phyloP scores from a whole-genome alignment of 2,797 vertebrate genomes.

The Rhinogobio ventralis region DNA sequence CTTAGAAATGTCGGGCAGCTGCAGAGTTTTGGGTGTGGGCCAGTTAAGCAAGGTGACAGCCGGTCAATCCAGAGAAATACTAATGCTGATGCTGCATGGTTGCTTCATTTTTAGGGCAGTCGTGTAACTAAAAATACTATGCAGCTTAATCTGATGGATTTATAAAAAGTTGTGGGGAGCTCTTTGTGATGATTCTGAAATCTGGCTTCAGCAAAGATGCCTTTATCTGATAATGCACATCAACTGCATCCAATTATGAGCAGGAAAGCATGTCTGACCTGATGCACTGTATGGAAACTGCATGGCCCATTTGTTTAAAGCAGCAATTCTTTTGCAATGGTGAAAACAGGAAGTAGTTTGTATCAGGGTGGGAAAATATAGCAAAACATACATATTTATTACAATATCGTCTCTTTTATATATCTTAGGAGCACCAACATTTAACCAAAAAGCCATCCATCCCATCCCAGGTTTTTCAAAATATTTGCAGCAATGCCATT shows the following conservation, averaged over 20 bases:
- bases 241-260: conserved; percentile 27
- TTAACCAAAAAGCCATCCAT: not conserved
- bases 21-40: conserved; percentile 51
- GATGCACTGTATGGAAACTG: conserved; percentile 13
- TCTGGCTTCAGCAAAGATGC: conserved; percentile 13
- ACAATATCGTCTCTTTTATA: not conserved
- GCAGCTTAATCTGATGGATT: conserved; percentile 66
- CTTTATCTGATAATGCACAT: conserved; percentile 46
- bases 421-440: not conserved
- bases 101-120: conserved; percentile 53
- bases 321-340: not conserved
- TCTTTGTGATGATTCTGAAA: conserved; percentile 41
- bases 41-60: conserved; percentile 55
- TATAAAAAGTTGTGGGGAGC: conserved; percentile 38
- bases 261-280: conserved; percentile 16
- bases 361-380: not conserved
- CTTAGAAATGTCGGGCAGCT: conserved; percentile 72
- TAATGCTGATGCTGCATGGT: conserved; percentile 52
- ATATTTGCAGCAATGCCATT: not conserved
- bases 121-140: conserved; percentile 57
- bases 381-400: not conserved
- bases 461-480: not conserved
- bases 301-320: not conserved
- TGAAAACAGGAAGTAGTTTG: not conserved
- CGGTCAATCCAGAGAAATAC: conserved; percentile 58